Conservation (phyloP, 1,140 invertebrate genomes). For the Phthorimaea operculella region DNA sequence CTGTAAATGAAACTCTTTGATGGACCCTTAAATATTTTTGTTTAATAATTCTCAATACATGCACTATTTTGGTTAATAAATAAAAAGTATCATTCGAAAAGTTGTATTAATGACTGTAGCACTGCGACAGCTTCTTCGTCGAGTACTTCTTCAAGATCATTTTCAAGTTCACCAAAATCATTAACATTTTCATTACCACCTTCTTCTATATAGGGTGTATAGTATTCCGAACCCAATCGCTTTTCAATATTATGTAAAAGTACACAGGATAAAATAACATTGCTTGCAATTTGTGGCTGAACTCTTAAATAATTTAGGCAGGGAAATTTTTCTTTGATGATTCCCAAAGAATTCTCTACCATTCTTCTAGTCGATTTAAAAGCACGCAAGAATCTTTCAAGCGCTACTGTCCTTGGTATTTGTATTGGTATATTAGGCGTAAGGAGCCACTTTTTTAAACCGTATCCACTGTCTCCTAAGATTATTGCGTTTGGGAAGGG, state of each 20-base stretch:
- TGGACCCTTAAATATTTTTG: no score
- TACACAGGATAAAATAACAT: slow-evolving; percentile 1
- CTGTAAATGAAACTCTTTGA: no score
- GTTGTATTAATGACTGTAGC: slow-evolving; percentile 6
- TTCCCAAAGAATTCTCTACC: slow-evolving; percentile 1
- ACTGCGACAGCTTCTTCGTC: background rate
- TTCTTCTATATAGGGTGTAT: background rate
- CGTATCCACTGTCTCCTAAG: slow-evolving; percentile 8
- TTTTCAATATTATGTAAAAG: slow-evolving; percentile 10
- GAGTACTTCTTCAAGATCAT: background rate
- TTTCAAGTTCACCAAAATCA: background rate
- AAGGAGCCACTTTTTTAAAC: slow-evolving; percentile 3
- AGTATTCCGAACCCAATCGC: background rate
- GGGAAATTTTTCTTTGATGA: slow-evolving; percentile 9
- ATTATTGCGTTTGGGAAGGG: slow-evolving; percentile 6
- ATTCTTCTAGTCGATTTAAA: background rate
- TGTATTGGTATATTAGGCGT: slow-evolving; percentile 4
- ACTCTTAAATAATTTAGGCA: slow-evolving; percentile 7
- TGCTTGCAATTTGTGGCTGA: slow-evolving; percentile 1
- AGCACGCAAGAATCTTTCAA: slow-evolving; percentile 4
- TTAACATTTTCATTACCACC: background rate
- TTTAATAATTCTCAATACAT: no score
- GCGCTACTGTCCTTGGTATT: background rate
- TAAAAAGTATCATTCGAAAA: slow-evolving; percentile 6
- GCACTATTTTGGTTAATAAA: background rate